Evolutionary conservation across 2,113 vertebrate genomes (phyloP), one percentile per base, ranked within the genome.

Genomic region (Alces alces): DNA sequence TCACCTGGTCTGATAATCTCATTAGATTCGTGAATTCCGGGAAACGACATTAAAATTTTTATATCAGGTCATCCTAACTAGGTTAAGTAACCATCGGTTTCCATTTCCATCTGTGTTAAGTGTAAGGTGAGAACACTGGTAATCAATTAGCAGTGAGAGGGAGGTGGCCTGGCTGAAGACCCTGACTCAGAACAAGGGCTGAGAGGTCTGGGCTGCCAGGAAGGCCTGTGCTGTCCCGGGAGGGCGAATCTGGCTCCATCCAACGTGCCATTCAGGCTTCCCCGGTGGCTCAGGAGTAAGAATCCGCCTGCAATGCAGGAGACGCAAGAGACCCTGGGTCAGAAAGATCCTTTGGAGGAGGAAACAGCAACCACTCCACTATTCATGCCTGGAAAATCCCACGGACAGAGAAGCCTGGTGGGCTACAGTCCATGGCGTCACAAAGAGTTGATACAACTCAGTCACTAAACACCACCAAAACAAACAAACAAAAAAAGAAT

Each of bases 51-150:
- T 89, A 64, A 45, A 86, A 57, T 83, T 83, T 86, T 97, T 91
- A 15, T 85, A 95, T 97, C 89, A 84, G 50, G 91, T 89, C 93
- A 86, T 55, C 61, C 57, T 98, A 97, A 97, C 52, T 84, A 94
- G 58, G 39, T 96, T 96, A 96, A 96, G 55, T 54, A 93, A 83
- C 85, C 95, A 97, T 93, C 83, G 70, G 57, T 61, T 92, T 94
- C 86, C 78, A 93, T 93, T 66, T 86, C 64, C 86, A 84, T 95
- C 79, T 70, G 73, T 89, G 39, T 73, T 39, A 86, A 89, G 93
- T 89, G 33, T 66, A 95, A 97, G 93, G 96, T 97, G 60, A 97
- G 82, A 76, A 90, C 79, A 82, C 52, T 23, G 58, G 80, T 84
- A 55, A 95, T 87, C 85, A 55, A 95, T 87, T 80, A 82, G 87